Evolutionary conservation across 2,797 vertebrate species (phyloP).

Genomic region (Dermochelys coriacea): DNA sequence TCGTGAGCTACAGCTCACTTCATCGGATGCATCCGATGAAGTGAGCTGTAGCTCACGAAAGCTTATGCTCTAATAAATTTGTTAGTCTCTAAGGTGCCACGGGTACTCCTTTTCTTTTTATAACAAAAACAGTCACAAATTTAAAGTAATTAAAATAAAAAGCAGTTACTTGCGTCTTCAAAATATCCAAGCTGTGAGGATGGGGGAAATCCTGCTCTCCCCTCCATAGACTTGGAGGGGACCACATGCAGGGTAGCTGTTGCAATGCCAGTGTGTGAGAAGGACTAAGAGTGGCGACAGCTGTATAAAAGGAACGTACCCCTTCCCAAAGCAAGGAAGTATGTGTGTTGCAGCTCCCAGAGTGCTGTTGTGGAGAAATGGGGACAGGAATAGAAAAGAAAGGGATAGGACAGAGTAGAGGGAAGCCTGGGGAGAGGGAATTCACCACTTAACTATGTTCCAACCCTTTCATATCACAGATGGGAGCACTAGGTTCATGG

Average conservation of each 20-base stretch:
- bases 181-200: background rate
- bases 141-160: background rate
- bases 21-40: too few relatives aligned
- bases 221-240: accelerated
- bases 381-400: accelerated
- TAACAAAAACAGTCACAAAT: background rate
- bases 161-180: background rate
- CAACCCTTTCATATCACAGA: background rate
- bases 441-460: background rate
- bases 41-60: too few relatives aligned
- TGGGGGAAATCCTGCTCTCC: background rate
- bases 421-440: background rate
- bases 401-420: background rate
- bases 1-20: too few relatives aligned
- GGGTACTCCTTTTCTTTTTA: too few relatives aligned
- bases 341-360: background rate
- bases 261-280: background rate
- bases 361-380: background rate
- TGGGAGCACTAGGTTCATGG: background rate
- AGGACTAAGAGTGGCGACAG: background rate
- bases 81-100: too few relatives aligned
- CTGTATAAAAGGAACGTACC: background rate
- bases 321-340: background rate
- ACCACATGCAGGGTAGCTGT: background rate
- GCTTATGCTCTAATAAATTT: too few relatives aligned